Evolutionary conservation across 2,797 vertebrate genomes (phyloP).

Genomic region (Schizothorax lantsangensis): DNA sequence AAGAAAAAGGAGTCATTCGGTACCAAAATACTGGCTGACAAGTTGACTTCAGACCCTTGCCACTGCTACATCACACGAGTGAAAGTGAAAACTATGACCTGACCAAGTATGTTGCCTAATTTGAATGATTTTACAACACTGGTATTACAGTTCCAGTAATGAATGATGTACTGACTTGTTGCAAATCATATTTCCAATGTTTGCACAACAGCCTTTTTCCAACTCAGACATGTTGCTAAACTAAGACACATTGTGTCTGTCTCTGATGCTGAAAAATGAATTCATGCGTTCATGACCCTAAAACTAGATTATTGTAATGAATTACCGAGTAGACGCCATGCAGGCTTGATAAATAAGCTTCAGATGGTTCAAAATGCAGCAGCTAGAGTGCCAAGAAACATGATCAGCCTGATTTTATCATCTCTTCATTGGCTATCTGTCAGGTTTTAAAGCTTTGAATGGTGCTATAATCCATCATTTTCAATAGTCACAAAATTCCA

Average conservation of each 20-base stretch:
- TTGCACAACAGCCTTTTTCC: background rate
- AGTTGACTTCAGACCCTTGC: background rate
- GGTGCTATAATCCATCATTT: no score
- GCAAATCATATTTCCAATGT: background rate
- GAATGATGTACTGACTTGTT: no score
- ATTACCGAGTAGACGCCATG: no score
- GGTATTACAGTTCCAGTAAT: no score
- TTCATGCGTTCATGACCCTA: background rate
- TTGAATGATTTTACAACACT: background rate
- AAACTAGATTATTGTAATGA: background rate
- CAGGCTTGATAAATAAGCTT: background rate
- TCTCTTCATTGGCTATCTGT: background rate
- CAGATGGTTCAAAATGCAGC: background rate
- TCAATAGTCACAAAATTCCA: no score
- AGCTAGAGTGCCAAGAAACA: background rate
- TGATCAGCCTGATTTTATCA: background rate
- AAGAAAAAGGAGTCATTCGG: background rate
- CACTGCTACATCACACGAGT: no score
- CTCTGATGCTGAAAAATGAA: background rate
- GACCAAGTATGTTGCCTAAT: no score
- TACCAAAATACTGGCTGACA: background rate
- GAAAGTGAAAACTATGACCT: no score
- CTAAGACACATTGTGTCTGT: background rate
- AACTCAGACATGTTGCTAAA: background rate
- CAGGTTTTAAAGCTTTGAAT: background rate